Conservation (phyloP, 1,140 invertebrate species). For the Drosophila eugracilis region DNA sequence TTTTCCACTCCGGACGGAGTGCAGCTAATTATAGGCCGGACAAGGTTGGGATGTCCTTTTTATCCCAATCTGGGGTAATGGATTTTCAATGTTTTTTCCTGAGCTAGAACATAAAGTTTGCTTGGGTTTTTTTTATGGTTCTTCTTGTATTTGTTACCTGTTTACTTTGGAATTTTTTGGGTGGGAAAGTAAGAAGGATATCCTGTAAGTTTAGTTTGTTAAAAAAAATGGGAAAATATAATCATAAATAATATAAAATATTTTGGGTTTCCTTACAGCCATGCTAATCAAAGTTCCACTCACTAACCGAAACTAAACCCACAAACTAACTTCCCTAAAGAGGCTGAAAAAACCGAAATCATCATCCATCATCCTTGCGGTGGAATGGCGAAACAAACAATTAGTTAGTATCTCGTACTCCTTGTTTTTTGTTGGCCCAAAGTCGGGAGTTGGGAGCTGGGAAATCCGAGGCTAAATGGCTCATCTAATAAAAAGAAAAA, state of each 20-base stretch:
- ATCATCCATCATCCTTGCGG: constrained; percentile 67
- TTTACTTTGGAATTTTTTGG: constrained; percentile 19
- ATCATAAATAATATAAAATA: too few relatives aligned
- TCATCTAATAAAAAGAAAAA: constrained; percentile 73
- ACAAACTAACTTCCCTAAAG: background rate
- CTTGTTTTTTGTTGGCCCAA: constrained; percentile 33
- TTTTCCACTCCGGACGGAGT: constrained; percentile 50
- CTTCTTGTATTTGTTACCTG: constrained; percentile 38
- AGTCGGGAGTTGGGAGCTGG: constrained; percentile 51
- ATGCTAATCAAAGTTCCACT: too few relatives aligned
- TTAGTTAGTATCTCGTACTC: constrained; percentile 38
- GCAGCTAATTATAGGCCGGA: constrained; percentile 73
- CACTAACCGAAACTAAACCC: constrained; percentile 1
- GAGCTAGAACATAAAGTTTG: constrained; percentile 29
- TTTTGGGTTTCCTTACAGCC: background rate
- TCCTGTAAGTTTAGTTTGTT: background rate
- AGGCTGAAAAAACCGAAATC: constrained; percentile 21
- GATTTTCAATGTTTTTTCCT: constrained; percentile 73
- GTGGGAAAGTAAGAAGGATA: background rate
- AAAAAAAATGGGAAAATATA: background rate
- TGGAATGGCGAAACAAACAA: constrained; percentile 60
- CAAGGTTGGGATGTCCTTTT: constrained; percentile 27
- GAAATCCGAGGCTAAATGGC: constrained; percentile 68
- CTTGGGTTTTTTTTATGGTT: constrained; percentile 14
- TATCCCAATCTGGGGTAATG: constrained; percentile 52